A percentile compares a stretch with the other conserved stretches of the same genome.
Conservation (phyloP, 92 coral and sea anemone genomes). For the Heteractis magnifica region DNA sequence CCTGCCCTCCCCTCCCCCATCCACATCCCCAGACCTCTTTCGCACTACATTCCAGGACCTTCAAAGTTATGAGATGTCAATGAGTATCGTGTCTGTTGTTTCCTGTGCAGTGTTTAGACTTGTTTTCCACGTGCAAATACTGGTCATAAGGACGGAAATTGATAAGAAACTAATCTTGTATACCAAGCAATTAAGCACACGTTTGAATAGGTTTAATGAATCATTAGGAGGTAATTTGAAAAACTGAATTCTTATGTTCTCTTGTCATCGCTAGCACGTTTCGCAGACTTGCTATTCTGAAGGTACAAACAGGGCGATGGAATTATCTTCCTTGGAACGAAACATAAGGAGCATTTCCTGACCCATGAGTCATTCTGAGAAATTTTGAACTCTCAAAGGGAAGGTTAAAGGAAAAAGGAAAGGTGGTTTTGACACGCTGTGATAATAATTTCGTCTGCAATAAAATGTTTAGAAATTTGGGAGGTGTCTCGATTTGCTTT, state of each 20-base stretch:
- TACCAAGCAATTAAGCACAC: neutral
- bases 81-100: neutral
- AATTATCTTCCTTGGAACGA: neutral
- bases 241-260: neutral
- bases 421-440: neutral
- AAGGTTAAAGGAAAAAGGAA: neutral
- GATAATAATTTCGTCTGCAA: neutral
- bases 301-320: neutral
- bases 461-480: neutral
- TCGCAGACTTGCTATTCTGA: neutral
- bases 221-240: neutral
- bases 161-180: neutral
- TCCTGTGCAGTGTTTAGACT: conserved; percentile 2
- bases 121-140: neutral
- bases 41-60: neutral
- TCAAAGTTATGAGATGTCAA: neutral
- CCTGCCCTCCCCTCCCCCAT: neutral
- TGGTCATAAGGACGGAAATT: neutral
- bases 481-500: neutral
- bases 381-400: neutral
- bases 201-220: neutral
- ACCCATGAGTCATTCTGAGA: neutral
- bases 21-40: neutral
- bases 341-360: neutral
- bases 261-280: neutral